These are phyloP conservation scores for Odontophorus gujanensis DNA, from an alignment of 2,113 vertebrate genomes.

Conservation along the genomic window DNA sequence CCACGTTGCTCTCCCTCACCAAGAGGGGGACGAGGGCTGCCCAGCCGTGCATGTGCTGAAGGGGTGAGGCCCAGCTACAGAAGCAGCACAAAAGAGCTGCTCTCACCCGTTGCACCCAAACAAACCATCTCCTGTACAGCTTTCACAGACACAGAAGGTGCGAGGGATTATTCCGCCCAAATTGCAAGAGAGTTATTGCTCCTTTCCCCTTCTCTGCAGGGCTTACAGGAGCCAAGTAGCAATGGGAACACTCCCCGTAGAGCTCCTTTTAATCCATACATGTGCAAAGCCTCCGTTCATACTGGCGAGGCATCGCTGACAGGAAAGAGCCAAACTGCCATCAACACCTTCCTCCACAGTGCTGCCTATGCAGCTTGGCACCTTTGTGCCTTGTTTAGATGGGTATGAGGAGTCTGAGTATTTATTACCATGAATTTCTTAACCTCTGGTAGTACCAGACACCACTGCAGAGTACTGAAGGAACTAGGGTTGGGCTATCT, in stretches of 20 bases:
- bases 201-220: constrained; percentile 38
- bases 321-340: constrained; percentile 64
- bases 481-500: neutral
- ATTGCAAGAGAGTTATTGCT: constrained; percentile 54
- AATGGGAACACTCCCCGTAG: neutral
- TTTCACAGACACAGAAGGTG: constrained; percentile 65
- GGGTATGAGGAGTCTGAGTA: constrained; percentile 8
- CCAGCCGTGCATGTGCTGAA: neutral
- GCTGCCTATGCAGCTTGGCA: constrained; percentile 63
- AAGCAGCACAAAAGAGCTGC: constrained; percentile 7
- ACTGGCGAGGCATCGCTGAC: constrained; percentile 21
- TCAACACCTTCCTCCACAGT: constrained; percentile 53
- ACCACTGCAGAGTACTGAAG: neutral
- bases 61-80: neutral
- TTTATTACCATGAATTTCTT: constrained; percentile 29
- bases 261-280: neutral
- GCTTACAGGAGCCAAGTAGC: constrained; percentile 25
- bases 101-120: constrained; percentile 43
- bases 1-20: neutral
- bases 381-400: constrained; percentile 46
- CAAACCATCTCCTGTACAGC: constrained; percentile 41
- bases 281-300: constrained; percentile 14
- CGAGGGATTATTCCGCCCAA: constrained; percentile 63
- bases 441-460: neutral
- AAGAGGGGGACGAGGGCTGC: neutral